Percentiles rank a stretch among this genome's conserved stretches.
Conservation (phyloP, 1,140 invertebrate species). For the Brachionus angularis region DNA sequence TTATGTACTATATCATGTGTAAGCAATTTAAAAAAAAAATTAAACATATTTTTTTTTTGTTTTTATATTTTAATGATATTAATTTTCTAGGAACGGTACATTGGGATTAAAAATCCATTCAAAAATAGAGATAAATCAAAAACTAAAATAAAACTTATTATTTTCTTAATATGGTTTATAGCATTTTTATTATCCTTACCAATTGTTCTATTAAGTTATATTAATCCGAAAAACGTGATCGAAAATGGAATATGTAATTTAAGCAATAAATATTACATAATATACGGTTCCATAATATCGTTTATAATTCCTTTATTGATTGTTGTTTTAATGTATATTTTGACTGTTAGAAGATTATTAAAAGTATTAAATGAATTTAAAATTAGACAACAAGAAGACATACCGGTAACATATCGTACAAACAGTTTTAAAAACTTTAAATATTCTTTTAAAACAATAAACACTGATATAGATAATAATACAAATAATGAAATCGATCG, state of each 20-base stretch:
- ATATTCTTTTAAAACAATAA: too few relatives aligned
- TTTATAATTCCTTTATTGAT: constrained; percentile 37
- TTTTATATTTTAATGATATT: background rate
- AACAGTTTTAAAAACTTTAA: background rate
- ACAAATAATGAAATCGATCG: background rate
- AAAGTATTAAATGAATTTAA: constrained; percentile 18
- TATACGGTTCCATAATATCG: constrained; percentile 30
- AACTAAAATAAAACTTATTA: constrained; percentile 3
- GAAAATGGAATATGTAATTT: constrained; percentile 11
- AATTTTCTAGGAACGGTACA: constrained; percentile 24
- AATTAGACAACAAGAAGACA: background rate
- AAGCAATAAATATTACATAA: constrained; percentile 16
- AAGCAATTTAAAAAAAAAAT: too few relatives aligned
- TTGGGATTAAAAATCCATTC: constrained; percentile 24
- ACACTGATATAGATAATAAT: background rate
- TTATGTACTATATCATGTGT: constrained; percentile 40
- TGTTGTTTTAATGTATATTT: constrained; percentile 35
- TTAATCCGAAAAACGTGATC: background rate
- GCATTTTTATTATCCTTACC: constrained; percentile 24
- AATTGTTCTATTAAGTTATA: constrained; percentile 13
- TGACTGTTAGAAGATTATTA: constrained; percentile 29
- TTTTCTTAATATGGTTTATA: constrained; percentile 5
- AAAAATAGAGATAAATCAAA: constrained; percentile 40
- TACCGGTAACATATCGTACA: background rate
- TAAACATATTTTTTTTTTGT: background rate